Evolutionary conservation across 2,113 vertebrate genomes (phyloP).

Genomic region (Entomyzon cyanotis): DNA sequence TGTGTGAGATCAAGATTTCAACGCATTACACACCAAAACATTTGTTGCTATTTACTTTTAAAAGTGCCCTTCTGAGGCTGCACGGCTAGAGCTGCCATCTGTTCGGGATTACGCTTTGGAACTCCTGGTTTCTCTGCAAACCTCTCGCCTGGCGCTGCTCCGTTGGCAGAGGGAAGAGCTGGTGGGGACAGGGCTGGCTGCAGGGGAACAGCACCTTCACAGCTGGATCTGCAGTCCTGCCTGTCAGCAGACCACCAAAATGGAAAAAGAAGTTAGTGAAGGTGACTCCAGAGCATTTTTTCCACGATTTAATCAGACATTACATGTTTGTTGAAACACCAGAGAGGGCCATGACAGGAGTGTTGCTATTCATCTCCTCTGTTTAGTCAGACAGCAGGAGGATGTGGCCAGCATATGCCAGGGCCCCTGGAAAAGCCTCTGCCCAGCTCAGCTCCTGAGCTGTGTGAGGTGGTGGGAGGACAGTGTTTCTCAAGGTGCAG

Average conservation of each 20-base stretch:
- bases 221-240: background rate
- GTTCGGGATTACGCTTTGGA: constrained; percentile 62
- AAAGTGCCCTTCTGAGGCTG: constrained; percentile 61
- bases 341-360: background rate
- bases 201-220: background rate
- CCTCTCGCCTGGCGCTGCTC: background rate
- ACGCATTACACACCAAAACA: constrained; percentile 59
- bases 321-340: rapidly evolving
- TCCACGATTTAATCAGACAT: background rate
- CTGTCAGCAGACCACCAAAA: background rate
- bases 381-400: background rate
- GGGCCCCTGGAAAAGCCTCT: background rate
- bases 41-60: constrained; percentile 77
- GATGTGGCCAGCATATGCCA: background rate
- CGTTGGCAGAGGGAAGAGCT: background rate
- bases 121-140: constrained; percentile 44
- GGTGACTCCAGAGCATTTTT: background rate
- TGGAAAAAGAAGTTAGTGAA: background rate
- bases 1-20: constrained; percentile 65
- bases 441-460: background rate
- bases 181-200: background rate
- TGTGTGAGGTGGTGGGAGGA: background rate
- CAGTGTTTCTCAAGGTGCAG: background rate
- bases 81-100: constrained; percentile 64
- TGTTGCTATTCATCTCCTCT: background rate